Conservation (phyloP, 2,888 invertebrate species). For the Leptinotarsa rubiginosa region DNA sequence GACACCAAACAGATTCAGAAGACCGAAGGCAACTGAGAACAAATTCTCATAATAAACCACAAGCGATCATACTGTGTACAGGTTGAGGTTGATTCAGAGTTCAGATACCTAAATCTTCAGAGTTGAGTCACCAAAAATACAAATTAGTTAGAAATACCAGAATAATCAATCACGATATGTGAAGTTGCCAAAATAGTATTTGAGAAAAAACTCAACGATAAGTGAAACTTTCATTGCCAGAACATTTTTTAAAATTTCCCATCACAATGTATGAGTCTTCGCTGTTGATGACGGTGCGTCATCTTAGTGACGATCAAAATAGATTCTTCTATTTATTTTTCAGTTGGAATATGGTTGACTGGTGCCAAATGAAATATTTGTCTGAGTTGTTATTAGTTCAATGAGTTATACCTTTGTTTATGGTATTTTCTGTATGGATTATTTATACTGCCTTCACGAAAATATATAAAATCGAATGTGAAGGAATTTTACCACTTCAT, state of each 20-base stretch:
- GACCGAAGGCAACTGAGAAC: slow-evolving; percentile 1
- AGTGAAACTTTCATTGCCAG: too few relatives aligned
- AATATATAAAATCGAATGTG: too few relatives aligned
- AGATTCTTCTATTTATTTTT: background rate
- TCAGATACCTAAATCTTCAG: background rate
- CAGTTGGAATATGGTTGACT: background rate
- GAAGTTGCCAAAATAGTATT: background rate
- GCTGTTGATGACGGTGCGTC: background rate
- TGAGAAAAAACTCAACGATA: background rate
- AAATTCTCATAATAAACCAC: slow-evolving; percentile 6
- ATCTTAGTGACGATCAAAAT: background rate
- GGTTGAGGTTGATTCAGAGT: background rate
- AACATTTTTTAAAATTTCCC: background rate
- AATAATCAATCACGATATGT: background rate
- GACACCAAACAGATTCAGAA: slow-evolving; percentile 10
- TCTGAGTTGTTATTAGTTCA: background rate
- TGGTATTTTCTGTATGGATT: background rate
- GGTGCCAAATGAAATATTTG: background rate
- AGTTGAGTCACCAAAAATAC: background rate
- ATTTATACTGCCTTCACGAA: too few relatives aligned
- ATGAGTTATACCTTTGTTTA: background rate
- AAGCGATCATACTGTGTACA: background rate
- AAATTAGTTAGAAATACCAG: background rate
- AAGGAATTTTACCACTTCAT: too few relatives aligned
- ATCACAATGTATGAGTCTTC: background rate